Evolutionary conservation across 2,797 vertebrate species (phyloP).

Genomic region (Arnoldichthys spilopterus): DNA sequence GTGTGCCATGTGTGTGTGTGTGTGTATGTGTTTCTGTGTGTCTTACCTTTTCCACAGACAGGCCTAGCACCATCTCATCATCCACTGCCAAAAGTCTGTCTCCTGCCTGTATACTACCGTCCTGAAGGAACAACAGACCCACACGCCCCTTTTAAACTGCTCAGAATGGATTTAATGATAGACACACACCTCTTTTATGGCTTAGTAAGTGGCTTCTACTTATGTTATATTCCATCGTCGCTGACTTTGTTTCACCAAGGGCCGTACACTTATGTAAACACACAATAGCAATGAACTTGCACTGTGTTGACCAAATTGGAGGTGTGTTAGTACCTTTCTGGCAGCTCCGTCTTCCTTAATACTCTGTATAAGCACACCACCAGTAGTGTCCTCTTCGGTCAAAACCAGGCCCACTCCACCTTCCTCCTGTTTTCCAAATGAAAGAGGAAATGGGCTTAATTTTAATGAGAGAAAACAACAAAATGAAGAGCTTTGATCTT

Average conservation of each 20-base stretch:
- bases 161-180: too few relatives aligned
- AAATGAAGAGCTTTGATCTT: too few relatives aligned
- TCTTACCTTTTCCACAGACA: slow-evolving; percentile 84
- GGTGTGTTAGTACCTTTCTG: slow-evolving; percentile 71
- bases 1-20: not conserved
- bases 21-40: not conserved
- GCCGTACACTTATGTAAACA: not conserved
- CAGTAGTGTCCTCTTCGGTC: slow-evolving; percentile 81
- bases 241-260: not conserved
- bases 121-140: slow-evolving; percentile 70
- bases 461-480: not conserved
- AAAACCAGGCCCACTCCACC: slow-evolving; percentile 84
- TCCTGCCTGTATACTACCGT: slow-evolving; percentile 82
- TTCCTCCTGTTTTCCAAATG: slow-evolving; percentile 79
- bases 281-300: not conserved
- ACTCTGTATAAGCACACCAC: slow-evolving; percentile 81
- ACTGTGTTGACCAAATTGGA: not conserved
- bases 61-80: slow-evolving; percentile 83
- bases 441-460: not conserved
- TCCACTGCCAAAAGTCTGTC: slow-evolving; percentile 85
- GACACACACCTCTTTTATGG: not conserved
- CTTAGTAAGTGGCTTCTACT: not conserved
- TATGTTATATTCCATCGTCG: not conserved
- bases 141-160: not conserved
- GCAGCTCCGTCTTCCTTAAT: slow-evolving; percentile 81